Evolutionary conservation across 2,797 vertebrate genomes (phyloP).

Genomic region (Rhinoraja longicauda): DNA sequence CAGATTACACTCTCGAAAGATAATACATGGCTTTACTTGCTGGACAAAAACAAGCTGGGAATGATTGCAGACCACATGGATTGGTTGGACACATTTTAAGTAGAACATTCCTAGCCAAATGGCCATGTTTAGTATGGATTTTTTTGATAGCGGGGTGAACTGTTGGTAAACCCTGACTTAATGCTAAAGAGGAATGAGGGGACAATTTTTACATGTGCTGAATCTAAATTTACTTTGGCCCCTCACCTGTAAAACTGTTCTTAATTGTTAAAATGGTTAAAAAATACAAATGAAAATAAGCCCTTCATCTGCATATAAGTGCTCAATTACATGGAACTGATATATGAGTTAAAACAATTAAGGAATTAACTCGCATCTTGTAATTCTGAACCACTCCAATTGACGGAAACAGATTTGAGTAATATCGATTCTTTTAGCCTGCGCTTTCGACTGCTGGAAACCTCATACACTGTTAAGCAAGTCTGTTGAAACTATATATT

Average conservation of each 20-base stretch:
- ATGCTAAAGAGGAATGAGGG: neutral
- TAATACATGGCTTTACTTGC: neutral
- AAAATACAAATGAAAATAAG: neutral
- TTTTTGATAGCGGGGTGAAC: neutral
- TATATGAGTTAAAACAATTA: neutral
- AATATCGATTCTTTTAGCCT: neutral
- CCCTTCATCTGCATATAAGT: neutral
- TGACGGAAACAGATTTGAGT: neutral
- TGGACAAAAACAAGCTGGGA: conserved; percentile 1
- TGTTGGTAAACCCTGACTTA: neutral
- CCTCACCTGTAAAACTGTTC: neutral
- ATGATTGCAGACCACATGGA: conserved; percentile 10
- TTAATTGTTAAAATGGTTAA: neutral
- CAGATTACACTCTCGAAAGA: neutral
- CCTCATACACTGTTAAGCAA: neutral
- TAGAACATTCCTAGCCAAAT: neutral
- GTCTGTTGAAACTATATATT: neutral
- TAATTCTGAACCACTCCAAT: neutral
- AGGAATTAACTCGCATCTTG: neutral
- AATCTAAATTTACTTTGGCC: neutral
- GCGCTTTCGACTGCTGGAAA: neutral
- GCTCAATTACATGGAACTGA: neutral
- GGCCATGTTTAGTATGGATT: neutral
- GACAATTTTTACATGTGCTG: neutral
- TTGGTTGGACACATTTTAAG: neutral